These are phyloP conservation scores for Conchocele bisecta DNA, from an alignment of 2,888 invertebrate genomes.

Conservation along the genomic window DNA sequence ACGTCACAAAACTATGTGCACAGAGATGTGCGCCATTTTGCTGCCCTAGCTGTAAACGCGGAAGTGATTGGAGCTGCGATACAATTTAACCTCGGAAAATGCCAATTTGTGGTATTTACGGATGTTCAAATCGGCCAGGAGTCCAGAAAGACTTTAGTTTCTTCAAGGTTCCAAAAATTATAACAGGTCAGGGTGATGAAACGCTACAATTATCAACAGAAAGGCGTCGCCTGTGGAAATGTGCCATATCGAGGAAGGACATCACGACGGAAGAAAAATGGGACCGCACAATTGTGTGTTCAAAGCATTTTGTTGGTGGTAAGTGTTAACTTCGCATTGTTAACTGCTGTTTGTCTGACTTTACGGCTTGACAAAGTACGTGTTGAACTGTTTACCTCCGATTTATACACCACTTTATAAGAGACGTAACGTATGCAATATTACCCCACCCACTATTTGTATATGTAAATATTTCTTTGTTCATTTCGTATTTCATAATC, in stretches of 20 bases:
- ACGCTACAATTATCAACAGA: constrained; percentile 1
- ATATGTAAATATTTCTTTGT: no score
- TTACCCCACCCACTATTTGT: no score
- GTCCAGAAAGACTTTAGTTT: background rate
- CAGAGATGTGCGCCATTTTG: constrained; percentile 7
- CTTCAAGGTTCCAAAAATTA: constrained; percentile 7
- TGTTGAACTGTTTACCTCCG: no score
- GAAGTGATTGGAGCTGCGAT: background rate
- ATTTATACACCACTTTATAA: no score
- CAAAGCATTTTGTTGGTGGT: constrained; percentile 12
- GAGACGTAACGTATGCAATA: no score
- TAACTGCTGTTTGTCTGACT: no score
- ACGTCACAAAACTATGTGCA: constrained; percentile 17
- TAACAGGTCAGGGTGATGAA: constrained; percentile 4
- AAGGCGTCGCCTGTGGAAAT: constrained; percentile 10
- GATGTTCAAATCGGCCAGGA: constrained; percentile 9
- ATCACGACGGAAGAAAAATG: constrained; percentile 8
- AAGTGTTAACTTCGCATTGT: background rate
- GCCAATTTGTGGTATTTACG: constrained; percentile 7
- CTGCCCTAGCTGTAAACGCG: constrained; percentile 2
- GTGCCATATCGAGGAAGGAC: constrained; percentile 10
- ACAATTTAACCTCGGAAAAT: background rate
- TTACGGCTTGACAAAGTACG: no score
- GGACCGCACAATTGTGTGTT: constrained; percentile 11
- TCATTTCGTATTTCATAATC: no score